These are phyloP conservation scores for Menidia beryllina DNA, from an alignment of 2,113 vertebrate species.

Conservation along the genomic window DNA sequence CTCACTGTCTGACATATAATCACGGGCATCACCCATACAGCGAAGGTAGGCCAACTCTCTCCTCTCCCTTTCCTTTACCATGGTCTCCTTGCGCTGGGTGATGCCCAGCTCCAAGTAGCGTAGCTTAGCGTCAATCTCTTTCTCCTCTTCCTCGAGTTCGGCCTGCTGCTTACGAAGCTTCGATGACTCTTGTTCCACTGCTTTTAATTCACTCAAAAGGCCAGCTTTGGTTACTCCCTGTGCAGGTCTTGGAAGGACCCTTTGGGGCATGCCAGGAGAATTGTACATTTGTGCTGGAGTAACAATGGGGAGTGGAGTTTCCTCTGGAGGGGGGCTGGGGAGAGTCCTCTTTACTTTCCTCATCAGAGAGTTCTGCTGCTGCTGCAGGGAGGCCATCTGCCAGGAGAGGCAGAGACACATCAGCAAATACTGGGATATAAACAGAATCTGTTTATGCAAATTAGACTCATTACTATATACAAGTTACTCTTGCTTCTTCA, in stretches of 20 bases:
- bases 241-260: slow-evolving; percentile 81
- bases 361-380: slow-evolving; percentile 92
- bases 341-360: slow-evolving; percentile 98
- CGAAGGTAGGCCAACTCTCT: slow-evolving; percentile 90
- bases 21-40: slow-evolving; percentile 89
- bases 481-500: slow-evolving; percentile 38
- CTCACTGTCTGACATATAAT: slow-evolving; percentile 97
- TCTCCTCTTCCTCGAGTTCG: slow-evolving; percentile 97
- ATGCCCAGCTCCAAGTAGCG: slow-evolving; percentile 97
- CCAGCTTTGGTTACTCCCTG: slow-evolving; percentile 92
- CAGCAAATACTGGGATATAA: slow-evolving; percentile 66
- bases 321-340: slow-evolving; percentile 96
- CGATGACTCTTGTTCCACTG: slow-evolving; percentile 96
- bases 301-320: slow-evolving; percentile 88
- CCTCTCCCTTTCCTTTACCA: slow-evolving; percentile 90
- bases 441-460: slow-evolving; percentile 69
- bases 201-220: slow-evolving; percentile 92
- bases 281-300: slow-evolving; percentile 92
- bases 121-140: slow-evolving; percentile 98
- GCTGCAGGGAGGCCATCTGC: slow-evolving; percentile 92
- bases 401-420: slow-evolving; percentile 67
- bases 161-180: slow-evolving; percentile 98
- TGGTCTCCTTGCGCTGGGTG: slow-evolving; percentile 94
- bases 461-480: slow-evolving; percentile 61
- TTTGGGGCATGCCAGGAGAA: slow-evolving; percentile 87